These are phyloP conservation scores for Sceloporus tristichus DNA, from an alignment of 2,113 vertebrate genomes.

Conservation along the genomic window DNA sequence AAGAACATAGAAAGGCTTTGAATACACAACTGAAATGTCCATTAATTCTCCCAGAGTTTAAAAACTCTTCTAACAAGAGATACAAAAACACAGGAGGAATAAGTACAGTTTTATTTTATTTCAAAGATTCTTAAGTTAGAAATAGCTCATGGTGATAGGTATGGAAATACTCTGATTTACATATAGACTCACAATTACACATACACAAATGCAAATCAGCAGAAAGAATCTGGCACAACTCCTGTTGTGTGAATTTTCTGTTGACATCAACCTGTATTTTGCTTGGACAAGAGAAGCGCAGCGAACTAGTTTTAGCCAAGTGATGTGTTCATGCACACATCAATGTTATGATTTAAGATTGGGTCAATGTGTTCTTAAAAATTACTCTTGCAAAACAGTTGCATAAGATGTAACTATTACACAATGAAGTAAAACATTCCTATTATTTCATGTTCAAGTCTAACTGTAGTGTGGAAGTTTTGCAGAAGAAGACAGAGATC, in stretches of 20 bases:
- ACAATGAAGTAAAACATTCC: too few relatives aligned
- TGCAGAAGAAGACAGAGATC: neutral
- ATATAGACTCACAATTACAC: neutral
- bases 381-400: neutral
- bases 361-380: neutral
- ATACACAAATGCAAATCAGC: neutral
- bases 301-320: neutral
- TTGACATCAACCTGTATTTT: neutral
- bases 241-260: neutral
- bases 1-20: conserved; percentile 67
- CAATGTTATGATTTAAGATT: neutral
- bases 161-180: conserved; percentile 28
- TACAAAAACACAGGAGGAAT: neutral
- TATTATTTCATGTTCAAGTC: neutral
- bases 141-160: conserved; percentile 26
- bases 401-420: too few relatives aligned
- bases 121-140: conserved; percentile 27
- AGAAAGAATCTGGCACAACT: conserved; percentile 4
- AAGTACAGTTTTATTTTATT: conserved; percentile 46
- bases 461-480: neutral
- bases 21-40: conserved; percentile 57
- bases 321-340: neutral
- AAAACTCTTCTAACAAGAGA: conserved; percentile 45
- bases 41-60: conserved; percentile 61
- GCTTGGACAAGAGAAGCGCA: neutral